These are phyloP conservation scores for Morpho deidamia DNA, from an alignment of 2,888 invertebrate genomes.

Conservation along the genomic window DNA sequence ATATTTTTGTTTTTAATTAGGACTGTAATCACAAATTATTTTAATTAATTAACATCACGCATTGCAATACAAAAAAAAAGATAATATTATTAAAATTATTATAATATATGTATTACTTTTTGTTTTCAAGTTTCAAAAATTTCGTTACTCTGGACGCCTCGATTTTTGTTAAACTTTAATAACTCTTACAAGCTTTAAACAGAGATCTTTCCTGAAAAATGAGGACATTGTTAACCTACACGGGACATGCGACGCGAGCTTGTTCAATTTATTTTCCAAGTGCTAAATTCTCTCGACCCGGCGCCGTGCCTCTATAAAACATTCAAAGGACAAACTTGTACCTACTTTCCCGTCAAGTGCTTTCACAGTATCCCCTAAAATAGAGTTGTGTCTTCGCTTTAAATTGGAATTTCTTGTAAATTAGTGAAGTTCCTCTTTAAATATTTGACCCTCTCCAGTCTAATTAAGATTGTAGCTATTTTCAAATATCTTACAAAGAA, in stretches of 20 bases:
- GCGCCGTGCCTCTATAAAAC: constrained; percentile 20
- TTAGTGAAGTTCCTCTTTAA: constrained; percentile 6
- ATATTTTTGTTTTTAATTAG: too few relatives aligned
- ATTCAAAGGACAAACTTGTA: constrained; percentile 23
- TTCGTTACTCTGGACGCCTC: too few relatives aligned
- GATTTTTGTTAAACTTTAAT: too few relatives aligned
- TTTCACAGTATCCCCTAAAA: constrained; percentile 15
- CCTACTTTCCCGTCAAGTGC: constrained; percentile 22
- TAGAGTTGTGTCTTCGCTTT: constrained; percentile 10
- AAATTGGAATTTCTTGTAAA: constrained; percentile 9
- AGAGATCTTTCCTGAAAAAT: too few relatives aligned
- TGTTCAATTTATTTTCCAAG: constrained; percentile 24
- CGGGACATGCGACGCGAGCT: constrained; percentile 13
- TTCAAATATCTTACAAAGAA: background rate
- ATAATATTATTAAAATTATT: too few relatives aligned
- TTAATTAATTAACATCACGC: too few relatives aligned
- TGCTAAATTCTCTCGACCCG: constrained; percentile 22
- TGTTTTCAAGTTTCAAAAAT: too few relatives aligned
- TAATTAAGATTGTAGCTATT: constrained; percentile 7
- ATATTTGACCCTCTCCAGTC: constrained; percentile 3
- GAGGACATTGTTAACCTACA: background rate
- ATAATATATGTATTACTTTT: too few relatives aligned
- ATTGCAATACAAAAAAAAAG: too few relatives aligned
- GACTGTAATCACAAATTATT: too few relatives aligned
- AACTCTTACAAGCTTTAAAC: too few relatives aligned